A percentile compares a stretch with the other conserved stretches of the same genome.
Evolutionary conservation across 64 coral and sea anemone genomes (phyloP).

Genomic region (Montipora efflorescens): DNA sequence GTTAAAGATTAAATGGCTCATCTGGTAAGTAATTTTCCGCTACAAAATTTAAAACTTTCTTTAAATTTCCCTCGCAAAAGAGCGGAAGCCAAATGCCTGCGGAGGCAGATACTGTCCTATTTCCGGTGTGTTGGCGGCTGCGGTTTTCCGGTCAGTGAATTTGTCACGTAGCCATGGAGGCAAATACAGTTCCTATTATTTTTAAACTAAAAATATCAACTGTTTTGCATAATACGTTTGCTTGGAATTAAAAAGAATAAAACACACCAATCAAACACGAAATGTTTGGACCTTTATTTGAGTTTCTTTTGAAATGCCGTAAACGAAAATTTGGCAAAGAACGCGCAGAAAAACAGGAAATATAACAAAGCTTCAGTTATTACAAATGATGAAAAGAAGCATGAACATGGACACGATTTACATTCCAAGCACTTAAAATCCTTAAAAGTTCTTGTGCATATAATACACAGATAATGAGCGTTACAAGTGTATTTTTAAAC

Average conservation of each 20-base stretch:
- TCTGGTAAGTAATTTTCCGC: not conserved
- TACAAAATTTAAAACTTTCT: not conserved
- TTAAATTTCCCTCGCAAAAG: slow-evolving; percentile 1
- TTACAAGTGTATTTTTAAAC: not conserved
- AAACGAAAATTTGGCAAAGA: not conserved
- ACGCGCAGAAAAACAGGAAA: not conserved
- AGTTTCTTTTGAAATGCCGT: not conserved
- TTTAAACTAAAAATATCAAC: slow-evolving; percentile 43
- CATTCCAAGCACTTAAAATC: slow-evolving; percentile 28
- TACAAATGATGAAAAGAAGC: not conserved
- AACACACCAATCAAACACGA: not conserved
- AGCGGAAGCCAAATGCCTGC: not conserved
- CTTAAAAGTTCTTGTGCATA: not conserved
- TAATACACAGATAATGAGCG: not conserved
- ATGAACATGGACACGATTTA: slow-evolving; percentile 4
- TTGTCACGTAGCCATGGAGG: slow-evolving; percentile 24
- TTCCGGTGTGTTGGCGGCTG: slow-evolving; percentile 8
- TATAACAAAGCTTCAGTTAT: not conserved
- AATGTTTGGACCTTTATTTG: not conserved
- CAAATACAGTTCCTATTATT: slow-evolving; percentile 35
- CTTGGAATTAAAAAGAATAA: slow-evolving; percentile 8
- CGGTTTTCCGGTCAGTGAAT: slow-evolving; percentile 44
- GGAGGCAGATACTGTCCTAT: not conserved
- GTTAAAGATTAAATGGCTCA: not conserved
- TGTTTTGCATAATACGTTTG: slow-evolving; percentile 32